These are phyloP conservation scores for Panurus biarmicus DNA, from an alignment of 2,113 vertebrate genomes.

Conservation along the genomic window DNA sequence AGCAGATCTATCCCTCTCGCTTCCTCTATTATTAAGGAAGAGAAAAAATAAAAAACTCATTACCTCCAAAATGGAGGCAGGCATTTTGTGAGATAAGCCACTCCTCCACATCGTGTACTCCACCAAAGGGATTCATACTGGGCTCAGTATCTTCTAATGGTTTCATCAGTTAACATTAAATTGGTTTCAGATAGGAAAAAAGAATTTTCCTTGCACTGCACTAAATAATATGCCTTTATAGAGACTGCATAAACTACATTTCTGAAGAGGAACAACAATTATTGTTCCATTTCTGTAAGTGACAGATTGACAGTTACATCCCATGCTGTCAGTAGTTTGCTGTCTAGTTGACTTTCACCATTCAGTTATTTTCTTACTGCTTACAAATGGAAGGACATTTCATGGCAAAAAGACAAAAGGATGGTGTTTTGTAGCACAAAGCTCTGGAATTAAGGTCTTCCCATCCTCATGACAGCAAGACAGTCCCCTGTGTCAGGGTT, in stretches of 20 bases:
- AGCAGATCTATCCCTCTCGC: conserved; percentile 5
- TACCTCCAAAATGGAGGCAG: conserved; percentile 30
- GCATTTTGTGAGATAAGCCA: conserved; percentile 31
- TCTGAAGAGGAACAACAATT: conserved; percentile 21
- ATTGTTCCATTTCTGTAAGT: background rate
- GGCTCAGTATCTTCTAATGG: conserved; percentile 28
- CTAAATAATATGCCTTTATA: conserved; percentile 21
- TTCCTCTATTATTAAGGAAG: conserved; percentile 36
- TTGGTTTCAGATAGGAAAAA: conserved; percentile 25
- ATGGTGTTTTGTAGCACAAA: background rate
- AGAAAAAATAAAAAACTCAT: background rate
- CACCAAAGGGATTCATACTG: background rate
- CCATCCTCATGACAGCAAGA: background rate
- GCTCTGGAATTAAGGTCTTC: background rate
- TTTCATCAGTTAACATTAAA: conserved; percentile 48
- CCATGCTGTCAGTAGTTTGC: background rate
- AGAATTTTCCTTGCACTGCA: background rate
- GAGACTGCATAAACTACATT: background rate
- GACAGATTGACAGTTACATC: background rate
- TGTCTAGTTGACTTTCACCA: background rate
- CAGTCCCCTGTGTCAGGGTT: background rate
- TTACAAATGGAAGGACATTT: background rate
- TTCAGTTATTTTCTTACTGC: background rate
- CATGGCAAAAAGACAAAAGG: background rate
- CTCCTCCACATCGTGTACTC: background rate